Evolutionary conservation across 1,140 invertebrate genomes (phyloP), one percentile per base, ranked within the genome.

Genomic region (Brachionus asplanchnoidis): DNA sequence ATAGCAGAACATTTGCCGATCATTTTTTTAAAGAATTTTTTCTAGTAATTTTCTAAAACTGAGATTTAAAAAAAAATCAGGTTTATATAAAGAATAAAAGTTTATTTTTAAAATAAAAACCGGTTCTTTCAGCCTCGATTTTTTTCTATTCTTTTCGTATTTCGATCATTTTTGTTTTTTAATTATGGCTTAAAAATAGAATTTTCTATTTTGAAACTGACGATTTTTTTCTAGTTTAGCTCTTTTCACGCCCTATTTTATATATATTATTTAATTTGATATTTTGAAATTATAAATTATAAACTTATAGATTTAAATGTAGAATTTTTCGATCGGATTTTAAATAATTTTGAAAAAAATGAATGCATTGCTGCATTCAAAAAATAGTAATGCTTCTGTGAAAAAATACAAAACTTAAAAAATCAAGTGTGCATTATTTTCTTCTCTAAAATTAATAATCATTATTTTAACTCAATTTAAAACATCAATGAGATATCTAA

Each of bases 1-100:
- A 84, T 73, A 0, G 60, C 82, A 40, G 79, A 82, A 36, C 79
- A 82, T 60, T 82, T 82, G 20, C 3, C 20, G 9, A 65, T 82
- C 79, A 82, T 82, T 82, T 65, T 60, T 36, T 36, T 36, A 36
- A 11, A 12, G 4, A 17, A 44, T 8, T 11, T 20, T 65, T 46
- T 77, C 17, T 26, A 50, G n/a, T 50, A 26, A 17, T 77, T 77
- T 50, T n/a, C 3, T 20, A 50, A 50, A 77, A 50, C 26, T 46
- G 5, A 26, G 14, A 77, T 53, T 40, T 77, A 28, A 53, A 77
- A 77, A 23, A 26, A 36, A 50, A 44, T 46, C 11, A 42, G n/a
- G 40, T 42, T 73, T 40, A 73, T 40, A 44, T 40, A 73, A 68
- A 36, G 32, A 70, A 70, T 32, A 28, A 28, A 32, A 66, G 11